Base-by-base conservation (phyloP, 2,888 invertebrate genomes). In the Calliscelio sp. region DNA sequence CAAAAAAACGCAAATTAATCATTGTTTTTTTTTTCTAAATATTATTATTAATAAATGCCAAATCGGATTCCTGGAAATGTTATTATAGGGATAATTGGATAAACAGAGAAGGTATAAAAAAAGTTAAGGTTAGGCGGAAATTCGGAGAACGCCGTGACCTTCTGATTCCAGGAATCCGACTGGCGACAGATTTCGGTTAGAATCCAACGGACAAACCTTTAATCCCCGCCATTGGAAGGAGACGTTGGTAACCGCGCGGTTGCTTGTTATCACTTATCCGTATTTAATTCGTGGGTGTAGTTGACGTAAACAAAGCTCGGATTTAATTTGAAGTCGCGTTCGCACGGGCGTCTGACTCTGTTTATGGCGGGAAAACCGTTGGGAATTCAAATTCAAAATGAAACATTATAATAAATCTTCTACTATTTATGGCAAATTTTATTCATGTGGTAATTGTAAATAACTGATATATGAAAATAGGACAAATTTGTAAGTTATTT, bases 161-260 rank as follows among this genome's bases (percentile, higher is more conserved):
- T 20, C 7, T n/a, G 51, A 63, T 51, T 41, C 38, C 35, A 24
- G 28, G 11, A 22, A 14, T 25, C 22, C n/a, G 28, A n/a, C 3
- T 5, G 22, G 11, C 49, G 22, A 4, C 2, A 22, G 1, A 49
- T 38, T 38, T 53, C 16, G 11, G 10, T 16, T 5, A 22, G 0
- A 6, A 20, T 49, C 28, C 7, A 5, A 0, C 18, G 78, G 74
- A 90, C 87, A 89, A 90, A 93, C 93, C 93, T 93, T 93, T 93
- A 85, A 93, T 92, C 86, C 93, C 93, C 85, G 92, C 93, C 93
- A 93, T 93, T 81, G 87, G 61, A 66, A 35, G 25, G 46, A 63
- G 46, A 46, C 20, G 25, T 20, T 35, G 20, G 24, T 10, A 44
- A 59, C 49, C 59, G 65, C 35, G 14, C 53, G 65, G 16, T 25